Percentiles rank a stretch among this genome's conserved stretches.
These are phyloP conservation scores for Progne subis DNA, from an alignment of 2,113 vertebrate genomes.

Conservation along the genomic window DNA sequence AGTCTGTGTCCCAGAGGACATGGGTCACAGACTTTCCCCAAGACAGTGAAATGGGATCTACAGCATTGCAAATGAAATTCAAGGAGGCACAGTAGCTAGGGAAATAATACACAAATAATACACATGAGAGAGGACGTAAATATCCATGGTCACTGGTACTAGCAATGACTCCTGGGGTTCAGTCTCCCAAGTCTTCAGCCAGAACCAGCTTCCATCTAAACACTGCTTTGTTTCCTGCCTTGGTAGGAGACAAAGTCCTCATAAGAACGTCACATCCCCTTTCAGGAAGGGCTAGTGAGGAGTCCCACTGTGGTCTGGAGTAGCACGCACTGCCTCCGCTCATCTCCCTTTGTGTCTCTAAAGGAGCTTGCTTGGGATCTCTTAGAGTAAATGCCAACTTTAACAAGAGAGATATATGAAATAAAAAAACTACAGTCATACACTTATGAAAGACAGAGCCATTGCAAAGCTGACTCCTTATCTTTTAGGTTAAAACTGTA, in stretches of 20 bases:
- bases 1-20: not conserved
- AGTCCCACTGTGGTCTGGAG: rapidly evolving
- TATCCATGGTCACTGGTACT: not conserved
- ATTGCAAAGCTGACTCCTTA: not conserved
- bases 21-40: not conserved
- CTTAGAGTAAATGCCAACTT: not conserved
- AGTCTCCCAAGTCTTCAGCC: not conserved
- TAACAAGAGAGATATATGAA: not conserved
- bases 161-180: not conserved
- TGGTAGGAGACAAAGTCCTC: not conserved
- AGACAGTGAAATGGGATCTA: not conserved
- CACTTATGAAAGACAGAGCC: not conserved
- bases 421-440: not conserved
- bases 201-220: not conserved
- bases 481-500: not conserved
- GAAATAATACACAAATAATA: not conserved
- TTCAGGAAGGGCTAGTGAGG: not conserved
- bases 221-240: not conserved
- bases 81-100: not conserved
- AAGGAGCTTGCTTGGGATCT: not conserved
- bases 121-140: not conserved
- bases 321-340: rapidly evolving
- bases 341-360: not conserved
- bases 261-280: not conserved
- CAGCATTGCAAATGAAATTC: not conserved